Conservation (phyloP, 2,113 vertebrate species). For the Rissa tridactyla region DNA sequence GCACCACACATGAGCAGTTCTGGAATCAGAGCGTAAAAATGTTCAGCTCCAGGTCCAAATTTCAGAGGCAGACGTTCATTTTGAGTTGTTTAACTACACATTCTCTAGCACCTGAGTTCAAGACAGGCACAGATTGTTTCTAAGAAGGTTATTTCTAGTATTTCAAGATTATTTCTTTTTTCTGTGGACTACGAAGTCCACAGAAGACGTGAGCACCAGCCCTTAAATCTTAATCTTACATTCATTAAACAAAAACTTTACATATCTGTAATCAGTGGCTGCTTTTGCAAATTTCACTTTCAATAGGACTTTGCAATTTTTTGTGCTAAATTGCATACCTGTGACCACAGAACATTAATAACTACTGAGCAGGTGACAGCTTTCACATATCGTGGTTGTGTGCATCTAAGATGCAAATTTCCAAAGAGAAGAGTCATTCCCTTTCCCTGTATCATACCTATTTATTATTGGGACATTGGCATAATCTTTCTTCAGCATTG, state of each 20-base stretch:
- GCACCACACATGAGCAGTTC: background rate
- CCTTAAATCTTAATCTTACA: background rate
- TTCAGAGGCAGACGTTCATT: background rate
- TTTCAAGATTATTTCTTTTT: background rate
- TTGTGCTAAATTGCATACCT: background rate
- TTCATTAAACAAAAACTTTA: background rate
- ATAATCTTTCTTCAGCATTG: slow-evolving; percentile 84
- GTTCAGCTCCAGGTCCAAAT: background rate
- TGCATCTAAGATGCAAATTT: background rate
- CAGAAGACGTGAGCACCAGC: background rate
- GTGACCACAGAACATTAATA: background rate
- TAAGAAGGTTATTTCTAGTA: background rate
- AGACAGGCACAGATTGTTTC: background rate
- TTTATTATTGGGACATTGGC: slow-evolving; percentile 77
- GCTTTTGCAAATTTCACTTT: background rate
- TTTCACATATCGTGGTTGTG: background rate
- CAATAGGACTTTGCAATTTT: background rate
- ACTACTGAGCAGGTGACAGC: background rate
- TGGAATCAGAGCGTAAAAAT: background rate
- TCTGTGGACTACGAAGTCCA: background rate
- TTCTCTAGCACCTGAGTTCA: background rate
- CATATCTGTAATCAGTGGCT: background rate
- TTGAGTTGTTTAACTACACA: background rate
- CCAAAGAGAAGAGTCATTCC: background rate
- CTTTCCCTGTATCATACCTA: slow-evolving; percentile 59